Conservation (phyloP, 2,797 vertebrate species). For the Furcifer pardalis region DNA sequence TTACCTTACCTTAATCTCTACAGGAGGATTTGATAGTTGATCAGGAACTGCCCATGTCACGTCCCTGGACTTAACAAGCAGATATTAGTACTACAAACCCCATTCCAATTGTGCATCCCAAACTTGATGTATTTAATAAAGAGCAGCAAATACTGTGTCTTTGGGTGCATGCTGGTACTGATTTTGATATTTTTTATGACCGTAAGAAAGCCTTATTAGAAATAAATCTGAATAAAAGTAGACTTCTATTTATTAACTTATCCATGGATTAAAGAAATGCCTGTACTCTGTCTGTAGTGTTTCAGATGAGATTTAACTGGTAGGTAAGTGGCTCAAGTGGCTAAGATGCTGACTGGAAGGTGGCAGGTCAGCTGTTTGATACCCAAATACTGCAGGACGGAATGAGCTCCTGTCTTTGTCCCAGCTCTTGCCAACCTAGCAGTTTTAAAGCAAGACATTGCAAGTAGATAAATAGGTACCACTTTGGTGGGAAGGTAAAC, state of each 20-base stretch:
- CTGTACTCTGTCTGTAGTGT: not conserved
- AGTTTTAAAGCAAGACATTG: too few species aligned
- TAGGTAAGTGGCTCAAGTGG: too few species aligned
- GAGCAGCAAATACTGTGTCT: not conserved
- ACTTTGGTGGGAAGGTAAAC: too few species aligned
- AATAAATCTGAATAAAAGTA: not conserved
- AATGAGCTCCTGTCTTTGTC: too few species aligned
- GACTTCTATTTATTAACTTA: slow-evolving; percentile 25
- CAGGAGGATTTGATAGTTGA: slow-evolving; percentile 14
- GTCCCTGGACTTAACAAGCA: not conserved
- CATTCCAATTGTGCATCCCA: not conserved
- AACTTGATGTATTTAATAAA: slow-evolving; percentile 3
- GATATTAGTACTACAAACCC: not conserved
- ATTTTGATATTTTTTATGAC: slow-evolving; percentile 7
- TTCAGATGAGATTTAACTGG: slow-evolving; percentile 9
- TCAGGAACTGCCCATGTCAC: not conserved
- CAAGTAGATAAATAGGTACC: too few species aligned
- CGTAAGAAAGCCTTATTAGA: slow-evolving; percentile 18
- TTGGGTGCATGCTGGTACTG: not conserved
- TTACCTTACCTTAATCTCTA: not conserved
- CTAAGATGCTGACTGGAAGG: too few species aligned
- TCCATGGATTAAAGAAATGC: slow-evolving; percentile 4
- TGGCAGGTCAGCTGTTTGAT: too few species aligned
- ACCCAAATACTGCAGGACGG: too few species aligned
- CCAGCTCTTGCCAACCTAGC: too few species aligned